Base-by-base conservation (phyloP, 1,140 invertebrate species). In the Leucophenga varia region DNA sequence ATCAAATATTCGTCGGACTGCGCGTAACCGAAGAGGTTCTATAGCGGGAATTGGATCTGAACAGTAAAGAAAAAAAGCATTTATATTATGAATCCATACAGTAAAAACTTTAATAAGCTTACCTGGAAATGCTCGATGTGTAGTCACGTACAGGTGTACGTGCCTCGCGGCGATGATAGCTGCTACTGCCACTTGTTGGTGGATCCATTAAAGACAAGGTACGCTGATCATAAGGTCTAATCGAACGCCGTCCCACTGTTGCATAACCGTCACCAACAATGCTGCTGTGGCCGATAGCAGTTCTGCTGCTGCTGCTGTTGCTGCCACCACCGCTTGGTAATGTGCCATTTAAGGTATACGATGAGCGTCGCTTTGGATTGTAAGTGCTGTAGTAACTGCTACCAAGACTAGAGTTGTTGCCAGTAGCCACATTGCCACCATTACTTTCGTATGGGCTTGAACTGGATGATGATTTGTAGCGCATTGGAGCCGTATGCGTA, bases 1-100 rank as follows among this genome's bases (percentile, higher is more conserved):
- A 74, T 74, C 72, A 74, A 72, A 74, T 74, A 30, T 74, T 74
- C 54, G 72, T 74, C 2, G 72, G 72, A 43, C 72, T 74, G 25
- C 72, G 68, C 0, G 71, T 59, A 13, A 64, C 61, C 25, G 72
- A 74, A 5, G 72, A 65, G 25, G 68, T 72, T 28, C 72, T 64
- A 38, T 72, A 70, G 9, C 57, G 68, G 0, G 72, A 70, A 20
- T 64, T 64, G 5, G 72, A 64, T 14, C 72, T 74, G 21, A 2
- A 64, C n/a, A 47, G 0, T 9, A 13, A 5, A 3, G 18, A 43
- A 20, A 13, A 34, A 4, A 13, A 2, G 5, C 18, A 14, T 16
- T 1, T 19, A 30, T 22, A 12, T 22, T 13, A 17, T 17, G 18
- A 17, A 38, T 47, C n/a, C 18, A 47, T 39, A n/a, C n/a, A n/a